Conservation (phyloP, 1,140 invertebrate genomes). For the Sycobia sp. region DNA sequence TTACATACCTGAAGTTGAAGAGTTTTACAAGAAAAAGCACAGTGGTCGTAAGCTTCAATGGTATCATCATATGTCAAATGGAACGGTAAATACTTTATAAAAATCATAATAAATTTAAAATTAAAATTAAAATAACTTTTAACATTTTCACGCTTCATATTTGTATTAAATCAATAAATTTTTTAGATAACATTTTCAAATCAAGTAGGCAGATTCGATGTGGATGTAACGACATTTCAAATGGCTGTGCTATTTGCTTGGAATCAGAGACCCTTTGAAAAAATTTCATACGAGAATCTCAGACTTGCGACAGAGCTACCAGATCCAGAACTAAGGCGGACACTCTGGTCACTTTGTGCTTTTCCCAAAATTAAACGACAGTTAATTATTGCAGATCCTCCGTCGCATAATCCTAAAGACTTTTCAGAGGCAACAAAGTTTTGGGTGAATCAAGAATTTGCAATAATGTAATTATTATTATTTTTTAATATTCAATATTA, state of each 20-base stretch:
- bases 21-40: conserved; percentile 95
- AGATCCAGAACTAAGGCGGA: conserved; percentile 92
- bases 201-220: conserved; percentile 91
- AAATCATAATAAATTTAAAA: conserved; percentile 39
- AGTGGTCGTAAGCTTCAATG: conserved; percentile 97
- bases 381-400: conserved; percentile 80
- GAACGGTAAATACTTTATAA: too few species aligned
- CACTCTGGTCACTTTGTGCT: conserved; percentile 96
- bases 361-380: conserved; percentile 96
- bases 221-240: conserved; percentile 99
- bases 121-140: too few species aligned
- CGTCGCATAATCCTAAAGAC: conserved; percentile 86
- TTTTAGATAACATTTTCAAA: conserved; percentile 91
- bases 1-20: conserved; percentile 96
- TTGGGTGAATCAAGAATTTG: conserved; percentile 97
- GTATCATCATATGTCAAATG: conserved; percentile 99
- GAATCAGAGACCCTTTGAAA: conserved; percentile 93
- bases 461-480: conserved; percentile 69
- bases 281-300: conserved; percentile 93
- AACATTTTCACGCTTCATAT: too few species aligned
- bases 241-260: conserved; percentile 99
- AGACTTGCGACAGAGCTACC: conserved; percentile 95
- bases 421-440: conserved; percentile 92
- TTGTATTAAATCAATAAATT: not conserved
- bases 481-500: not conserved